Conservation (phyloP, 2,888 invertebrate genomes). For the Nephrotoma flavescens region DNA sequence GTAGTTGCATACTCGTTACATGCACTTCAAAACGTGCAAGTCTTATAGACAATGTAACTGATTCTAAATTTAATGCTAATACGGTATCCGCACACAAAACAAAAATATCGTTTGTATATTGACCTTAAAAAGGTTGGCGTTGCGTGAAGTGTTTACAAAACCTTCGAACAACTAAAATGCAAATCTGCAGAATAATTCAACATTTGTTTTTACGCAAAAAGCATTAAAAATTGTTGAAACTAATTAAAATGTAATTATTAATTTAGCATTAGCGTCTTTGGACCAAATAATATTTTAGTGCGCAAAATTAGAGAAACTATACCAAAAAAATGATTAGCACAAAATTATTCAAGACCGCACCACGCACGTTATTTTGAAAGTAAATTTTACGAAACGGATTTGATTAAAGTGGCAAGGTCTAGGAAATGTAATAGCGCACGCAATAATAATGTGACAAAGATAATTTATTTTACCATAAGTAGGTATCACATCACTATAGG, state of each 20-base stretch:
- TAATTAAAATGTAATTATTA: not conserved
- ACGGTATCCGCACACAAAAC: not conserved
- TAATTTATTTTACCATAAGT: not conserved
- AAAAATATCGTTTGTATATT: not conserved
- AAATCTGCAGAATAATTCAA: not conserved
- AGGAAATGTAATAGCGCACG: too few species aligned
- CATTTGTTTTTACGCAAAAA: not conserved
- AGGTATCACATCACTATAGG: not conserved
- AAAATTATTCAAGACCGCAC: not conserved
- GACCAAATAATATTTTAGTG: not conserved
- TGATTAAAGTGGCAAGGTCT: too few species aligned
- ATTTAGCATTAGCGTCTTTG: not conserved
- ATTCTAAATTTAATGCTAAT: not conserved
- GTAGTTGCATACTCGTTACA: not conserved
- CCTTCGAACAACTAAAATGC: not conserved
- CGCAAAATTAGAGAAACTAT: not conserved
- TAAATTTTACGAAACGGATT: not conserved
- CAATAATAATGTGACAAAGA: too few species aligned
- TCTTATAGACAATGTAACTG: not conserved
- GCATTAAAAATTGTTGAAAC: not conserved
- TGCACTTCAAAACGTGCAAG: not conserved
- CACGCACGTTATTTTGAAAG: not conserved
- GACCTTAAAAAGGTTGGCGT: not conserved
- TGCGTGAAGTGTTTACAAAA: not conserved
- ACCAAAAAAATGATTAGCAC: not conserved